Evolutionary conservation across 2,888 invertebrate species (phyloP).

Genomic region (Bombyx huttoni): DNA sequence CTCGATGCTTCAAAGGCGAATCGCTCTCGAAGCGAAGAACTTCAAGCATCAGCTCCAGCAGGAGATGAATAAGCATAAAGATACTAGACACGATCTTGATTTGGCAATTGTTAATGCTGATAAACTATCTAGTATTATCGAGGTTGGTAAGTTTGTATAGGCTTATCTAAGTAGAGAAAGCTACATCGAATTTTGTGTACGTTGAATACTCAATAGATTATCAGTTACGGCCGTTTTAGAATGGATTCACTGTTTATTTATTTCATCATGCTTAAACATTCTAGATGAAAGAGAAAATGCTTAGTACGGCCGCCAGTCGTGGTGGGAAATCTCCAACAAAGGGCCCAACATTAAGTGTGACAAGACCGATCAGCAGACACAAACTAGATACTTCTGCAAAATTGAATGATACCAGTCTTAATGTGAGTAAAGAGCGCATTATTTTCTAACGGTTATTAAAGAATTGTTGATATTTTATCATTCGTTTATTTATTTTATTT

Average conservation of each 20-base stretch:
- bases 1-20: constrained; percentile 76
- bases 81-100: constrained; percentile 77
- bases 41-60: constrained; percentile 78
- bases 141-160: constrained; percentile 39
- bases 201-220: no score
- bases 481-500: background rate
- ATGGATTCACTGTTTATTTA: no score
- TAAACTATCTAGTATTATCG: constrained; percentile 71
- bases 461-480: background rate
- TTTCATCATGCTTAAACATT: background rate
- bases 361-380: constrained; percentile 18
- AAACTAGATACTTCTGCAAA: background rate
- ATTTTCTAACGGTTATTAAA: no score
- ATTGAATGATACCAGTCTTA: constrained; percentile 23
- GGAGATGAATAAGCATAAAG: constrained; percentile 80
- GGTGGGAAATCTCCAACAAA: constrained; percentile 46
- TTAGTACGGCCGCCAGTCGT: constrained; percentile 42
- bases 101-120: constrained; percentile 75
- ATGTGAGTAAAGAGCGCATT: constrained; percentile 18
- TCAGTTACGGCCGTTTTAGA: no score
- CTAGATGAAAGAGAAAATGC: constrained; percentile 61
- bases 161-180: background rate
- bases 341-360: background rate
- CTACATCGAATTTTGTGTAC: no score
- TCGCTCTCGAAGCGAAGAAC: constrained; percentile 82